Evolutionary conservation across 2,888 invertebrate genomes (phyloP).

Genomic region (Cheilosia pagana): DNA sequence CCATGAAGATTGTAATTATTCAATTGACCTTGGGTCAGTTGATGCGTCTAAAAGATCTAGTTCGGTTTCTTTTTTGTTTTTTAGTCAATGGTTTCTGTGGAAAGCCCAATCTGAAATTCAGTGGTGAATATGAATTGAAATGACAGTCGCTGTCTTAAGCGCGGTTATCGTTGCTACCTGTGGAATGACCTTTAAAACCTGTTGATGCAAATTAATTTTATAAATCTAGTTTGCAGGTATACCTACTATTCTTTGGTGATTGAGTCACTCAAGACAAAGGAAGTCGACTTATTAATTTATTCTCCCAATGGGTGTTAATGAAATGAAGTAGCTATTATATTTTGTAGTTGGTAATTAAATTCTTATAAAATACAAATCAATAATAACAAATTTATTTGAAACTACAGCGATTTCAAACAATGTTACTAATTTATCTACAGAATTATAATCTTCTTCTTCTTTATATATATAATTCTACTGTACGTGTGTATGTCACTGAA

Average conservation of each 20-base stretch:
- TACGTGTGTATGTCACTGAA: no score
- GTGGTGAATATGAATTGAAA: constrained; percentile 36
- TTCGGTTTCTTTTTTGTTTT: constrained; percentile 31
- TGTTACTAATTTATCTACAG: no score
- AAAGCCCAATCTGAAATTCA: constrained; percentile 15
- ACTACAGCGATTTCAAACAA: no score
- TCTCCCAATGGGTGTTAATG: no score
- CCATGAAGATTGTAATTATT: constrained; percentile 45
- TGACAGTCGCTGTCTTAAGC: neutral
- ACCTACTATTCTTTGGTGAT: neutral
- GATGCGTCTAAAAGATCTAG: constrained; percentile 46
- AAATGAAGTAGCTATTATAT: no score
- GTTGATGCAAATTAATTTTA: constrained; percentile 62
- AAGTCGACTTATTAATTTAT: neutral
- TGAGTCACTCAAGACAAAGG: neutral
- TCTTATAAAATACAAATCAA: no score
- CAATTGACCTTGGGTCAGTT: constrained; percentile 64
- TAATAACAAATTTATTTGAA: no score
- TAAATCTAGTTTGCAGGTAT: constrained; percentile 48
- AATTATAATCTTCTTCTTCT: no score
- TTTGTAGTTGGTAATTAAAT: no score
- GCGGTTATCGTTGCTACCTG: constrained; percentile 9
- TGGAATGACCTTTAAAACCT: constrained; percentile 68
- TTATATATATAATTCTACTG: no score
- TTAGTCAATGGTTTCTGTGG: neutral